Base-by-base conservation (phyloP, 2,888 invertebrate species). In the Metalampra italica region DNA sequence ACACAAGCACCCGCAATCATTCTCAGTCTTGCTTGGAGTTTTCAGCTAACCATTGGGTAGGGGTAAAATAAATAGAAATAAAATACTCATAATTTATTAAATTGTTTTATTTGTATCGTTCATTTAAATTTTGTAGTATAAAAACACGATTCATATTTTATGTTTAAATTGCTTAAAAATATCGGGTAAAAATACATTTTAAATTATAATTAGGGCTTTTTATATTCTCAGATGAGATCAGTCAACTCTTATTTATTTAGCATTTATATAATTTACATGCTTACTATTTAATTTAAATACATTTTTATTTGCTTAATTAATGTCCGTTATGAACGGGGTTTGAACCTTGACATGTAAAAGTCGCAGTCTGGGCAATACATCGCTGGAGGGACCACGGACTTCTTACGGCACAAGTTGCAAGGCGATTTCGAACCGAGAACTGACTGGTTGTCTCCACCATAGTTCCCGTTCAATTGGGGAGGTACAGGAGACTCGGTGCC, bases 361-460 rank as follows among this genome's bases (percentile, higher is more conserved):
- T 97, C 96, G 83, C 97, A 97, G 82, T 97, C 97, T 45, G 93
- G 91, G 81, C 97, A 98, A 75, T 97, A 97, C 62, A 94, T 91
- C 34, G 94, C 93, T 11, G 96, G 94, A 12, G 94, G 92, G 44
- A 91, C 91, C 13, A 96, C 94, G 55, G 93, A 92, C 70, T 96
- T 95, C 76, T 97, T 97, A 50, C 96, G 91, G 81, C 97, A 98
- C 62, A 98, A 90, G 81, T 95, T 94, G 77, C 97, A 97, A 51
- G 93, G 93, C 9, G 92, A 90, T 51, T 93, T 93, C 62, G 93
- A 79, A 37, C 57, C 62, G 34, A 55, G 37, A 9, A 69, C 91
- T 14, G 64, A 41, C 46, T 74, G 77, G 32, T 58, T 60, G 15
- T 84, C 86, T 30, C 62, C 63, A 45, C 57, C 58, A 30, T 65